These are phyloP conservation scores for Myotis myotis DNA, from an alignment of 2,797 vertebrate genomes.

Conservation along the genomic window DNA sequence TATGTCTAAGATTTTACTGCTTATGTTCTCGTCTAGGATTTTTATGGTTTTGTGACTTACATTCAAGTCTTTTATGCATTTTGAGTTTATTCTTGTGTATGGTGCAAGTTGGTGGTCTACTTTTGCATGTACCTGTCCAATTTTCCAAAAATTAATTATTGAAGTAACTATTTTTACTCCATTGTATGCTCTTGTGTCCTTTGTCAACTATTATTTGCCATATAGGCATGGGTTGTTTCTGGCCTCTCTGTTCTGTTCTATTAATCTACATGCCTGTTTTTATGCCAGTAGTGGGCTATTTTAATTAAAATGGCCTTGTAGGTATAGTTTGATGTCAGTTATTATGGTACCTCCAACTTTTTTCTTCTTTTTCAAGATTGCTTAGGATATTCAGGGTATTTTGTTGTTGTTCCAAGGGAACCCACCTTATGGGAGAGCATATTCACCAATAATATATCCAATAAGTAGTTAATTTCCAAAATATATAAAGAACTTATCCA, in stretches of 20 bases:
- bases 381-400: not conserved
- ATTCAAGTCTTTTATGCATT: not conserved
- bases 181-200: not conserved
- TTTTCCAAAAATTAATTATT: not conserved
- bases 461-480: not conserved
- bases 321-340: not conserved
- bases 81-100: not conserved
- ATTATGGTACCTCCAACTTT: not conserved
- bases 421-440: not conserved
- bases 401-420: not conserved
- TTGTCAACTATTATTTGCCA: not conserved
- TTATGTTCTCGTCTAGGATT: not conserved
- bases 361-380: not conserved
- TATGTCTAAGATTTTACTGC: not conserved
- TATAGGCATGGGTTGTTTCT: not conserved
- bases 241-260: not conserved
- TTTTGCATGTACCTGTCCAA: not conserved
- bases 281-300: not conserved
- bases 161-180: not conserved
- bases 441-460: not conserved
- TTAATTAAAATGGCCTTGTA: not conserved
- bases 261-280: not conserved
- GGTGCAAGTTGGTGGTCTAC: not conserved
- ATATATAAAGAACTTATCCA: not conserved
- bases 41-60: not conserved